These are phyloP conservation scores for Nemotelus nigrinus DNA, from an alignment of 2,888 invertebrate genomes.

Conservation along the genomic window DNA sequence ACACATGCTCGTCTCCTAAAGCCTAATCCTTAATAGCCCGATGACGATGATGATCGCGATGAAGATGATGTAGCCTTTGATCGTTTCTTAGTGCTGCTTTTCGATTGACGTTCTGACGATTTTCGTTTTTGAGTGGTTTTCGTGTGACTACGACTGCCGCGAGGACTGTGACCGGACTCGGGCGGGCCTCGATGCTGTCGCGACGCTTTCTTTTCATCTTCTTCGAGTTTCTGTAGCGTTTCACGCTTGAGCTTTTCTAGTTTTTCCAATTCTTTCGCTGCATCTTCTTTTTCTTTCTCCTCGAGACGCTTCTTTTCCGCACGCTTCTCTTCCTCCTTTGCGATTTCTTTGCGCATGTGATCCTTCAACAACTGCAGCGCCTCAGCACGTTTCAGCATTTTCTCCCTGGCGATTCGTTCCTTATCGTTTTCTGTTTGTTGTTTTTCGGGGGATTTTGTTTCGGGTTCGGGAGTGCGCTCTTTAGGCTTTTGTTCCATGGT, in stretches of 20 bases:
- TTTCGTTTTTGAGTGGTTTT: constrained; percentile 54
- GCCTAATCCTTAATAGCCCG: no score
- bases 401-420: constrained; percentile 62
- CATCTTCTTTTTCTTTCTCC: constrained; percentile 61
- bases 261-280: constrained; percentile 61
- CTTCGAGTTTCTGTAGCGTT: constrained; percentile 61
- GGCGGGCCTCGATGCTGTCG: background rate
- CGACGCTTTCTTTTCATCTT: constrained; percentile 58
- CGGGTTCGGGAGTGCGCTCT: background rate
- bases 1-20: no score
- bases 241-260: constrained; percentile 63
- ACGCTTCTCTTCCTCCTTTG: constrained; percentile 69
- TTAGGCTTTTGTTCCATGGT: constrained; percentile 51
- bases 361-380: constrained; percentile 68
- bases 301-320: constrained; percentile 65
- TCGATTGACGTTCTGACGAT: constrained; percentile 57
- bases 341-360: constrained; percentile 70
- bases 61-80: constrained; percentile 53
- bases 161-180: constrained; percentile 44
- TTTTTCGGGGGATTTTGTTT: background rate
- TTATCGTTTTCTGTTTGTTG: constrained; percentile 52
- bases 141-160: constrained; percentile 51
- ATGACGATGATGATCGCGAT: background rate
- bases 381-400: constrained; percentile 65
- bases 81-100: constrained; percentile 61